Evolutionary conservation across 2,113 vertebrate species (phyloP).

Genomic region (Poecilia latipinna): DNA sequence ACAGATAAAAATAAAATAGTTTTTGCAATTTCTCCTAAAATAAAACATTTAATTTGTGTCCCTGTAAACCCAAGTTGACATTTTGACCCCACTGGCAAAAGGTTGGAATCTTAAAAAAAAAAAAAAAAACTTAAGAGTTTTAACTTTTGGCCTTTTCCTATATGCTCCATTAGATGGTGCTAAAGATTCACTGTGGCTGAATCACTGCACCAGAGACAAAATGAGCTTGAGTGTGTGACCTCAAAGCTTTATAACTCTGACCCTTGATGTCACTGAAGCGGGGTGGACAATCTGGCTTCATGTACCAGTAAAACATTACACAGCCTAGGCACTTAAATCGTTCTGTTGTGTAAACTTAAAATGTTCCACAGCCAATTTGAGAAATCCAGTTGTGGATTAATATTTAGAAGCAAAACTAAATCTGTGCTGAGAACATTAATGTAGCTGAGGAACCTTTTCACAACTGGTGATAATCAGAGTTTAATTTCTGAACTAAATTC

Average conservation of each 20-base stretch:
- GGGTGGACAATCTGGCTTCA: background rate
- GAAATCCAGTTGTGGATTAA: no score
- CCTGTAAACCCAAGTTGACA: no score
- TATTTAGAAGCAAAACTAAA: no score
- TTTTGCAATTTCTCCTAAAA: no score
- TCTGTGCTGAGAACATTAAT: no score
- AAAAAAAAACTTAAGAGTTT: background rate
- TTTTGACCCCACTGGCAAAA: no score
- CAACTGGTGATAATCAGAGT: background rate
- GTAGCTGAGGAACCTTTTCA: no score
- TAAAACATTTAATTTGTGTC: no score
- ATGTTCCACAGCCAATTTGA: no score
- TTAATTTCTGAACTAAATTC: background rate
- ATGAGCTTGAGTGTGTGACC: background rate
- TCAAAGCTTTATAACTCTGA: background rate
- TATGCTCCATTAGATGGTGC: slow-evolving; percentile 54
- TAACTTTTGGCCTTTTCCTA: background rate
- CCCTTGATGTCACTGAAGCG: slow-evolving; percentile 8
- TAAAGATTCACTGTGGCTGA: slow-evolving; percentile 4
- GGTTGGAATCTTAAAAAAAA: background rate
- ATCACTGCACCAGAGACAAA: background rate
- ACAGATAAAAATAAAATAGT: no score
- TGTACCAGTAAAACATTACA: background rate
- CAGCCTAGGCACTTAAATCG: no score
- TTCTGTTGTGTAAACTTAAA: no score